Percentiles rank a stretch among this genome's conserved stretches.
phyloP scores from a whole-genome alignment of 2,888 invertebrate species.

The Papilio protenor region DNA sequence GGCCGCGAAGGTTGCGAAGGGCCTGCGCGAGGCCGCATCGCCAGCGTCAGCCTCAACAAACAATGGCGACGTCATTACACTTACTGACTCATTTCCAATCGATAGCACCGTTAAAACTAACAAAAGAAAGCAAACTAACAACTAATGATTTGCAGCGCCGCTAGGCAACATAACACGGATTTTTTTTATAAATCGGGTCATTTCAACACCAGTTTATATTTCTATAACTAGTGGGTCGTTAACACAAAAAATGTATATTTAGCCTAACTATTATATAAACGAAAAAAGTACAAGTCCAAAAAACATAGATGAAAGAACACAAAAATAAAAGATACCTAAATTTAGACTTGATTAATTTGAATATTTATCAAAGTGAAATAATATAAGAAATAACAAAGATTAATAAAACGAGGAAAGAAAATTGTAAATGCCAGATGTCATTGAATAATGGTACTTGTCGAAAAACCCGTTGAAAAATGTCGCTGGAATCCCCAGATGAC shows the following conservation, averaged over 20 bases:
- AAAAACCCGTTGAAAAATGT: slow-evolving; percentile 20
- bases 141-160: not conserved
- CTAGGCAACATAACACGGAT: not conserved
- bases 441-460: slow-evolving; percentile 15
- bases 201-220: not conserved
- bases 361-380: not conserved
- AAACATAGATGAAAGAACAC: not conserved
- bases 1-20: slow-evolving; percentile 80
- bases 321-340: not conserved
- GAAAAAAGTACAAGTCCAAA: not conserved
- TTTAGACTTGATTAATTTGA: not conserved
- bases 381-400: not conserved
- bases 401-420: not conserved
- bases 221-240: not conserved
- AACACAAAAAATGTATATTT: not conserved
- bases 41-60: slow-evolving; percentile 44
- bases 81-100: slow-evolving; percentile 39
- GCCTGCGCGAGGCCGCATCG: slow-evolving; percentile 72
- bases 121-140: slow-evolving; percentile 21
- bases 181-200: not conserved
- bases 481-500: slow-evolving; percentile 9
- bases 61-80: slow-evolving; percentile 43
- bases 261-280: not conserved
- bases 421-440: slow-evolving; percentile 23
- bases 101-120: slow-evolving; percentile 19